Conservation (phyloP, 2,113 vertebrate species). For the Brachypteracias leptosomus region DNA sequence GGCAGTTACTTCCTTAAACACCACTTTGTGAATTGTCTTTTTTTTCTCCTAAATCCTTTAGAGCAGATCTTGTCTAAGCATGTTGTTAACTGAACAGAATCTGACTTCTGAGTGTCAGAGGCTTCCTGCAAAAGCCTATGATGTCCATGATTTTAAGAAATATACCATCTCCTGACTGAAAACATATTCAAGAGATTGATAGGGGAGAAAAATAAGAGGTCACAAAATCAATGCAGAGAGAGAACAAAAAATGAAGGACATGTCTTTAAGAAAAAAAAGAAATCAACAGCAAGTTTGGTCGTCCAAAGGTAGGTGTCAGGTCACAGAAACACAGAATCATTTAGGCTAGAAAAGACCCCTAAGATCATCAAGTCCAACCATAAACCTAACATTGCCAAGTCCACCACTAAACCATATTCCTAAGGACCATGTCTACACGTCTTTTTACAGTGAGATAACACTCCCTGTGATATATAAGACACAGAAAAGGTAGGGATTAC, state of each 20-base stretch:
- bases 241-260: not conserved
- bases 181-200: not conserved
- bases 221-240: not conserved
- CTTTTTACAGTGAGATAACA: not conserved
- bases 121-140: not conserved
- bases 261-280: not conserved
- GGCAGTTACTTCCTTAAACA: not conserved
- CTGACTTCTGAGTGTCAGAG: not conserved
- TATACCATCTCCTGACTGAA: not conserved
- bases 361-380: not conserved
- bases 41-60: not conserved
- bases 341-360: not conserved
- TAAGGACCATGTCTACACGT: fast-evolving
- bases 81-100: not conserved
- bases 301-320: not conserved
- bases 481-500: not conserved
- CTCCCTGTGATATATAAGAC: not conserved
- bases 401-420: not conserved
- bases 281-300: not conserved
- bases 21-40: not conserved
- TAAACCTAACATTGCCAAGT: not conserved
- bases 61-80: fast-evolving
- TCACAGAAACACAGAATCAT: not conserved
- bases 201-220: not conserved
- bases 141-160: not conserved